Percentiles rank a stretch among this genome's conserved stretches.
These are phyloP conservation scores for Tholera decimalis DNA, from an alignment of 2,888 invertebrate species.

Conservation along the genomic window DNA sequence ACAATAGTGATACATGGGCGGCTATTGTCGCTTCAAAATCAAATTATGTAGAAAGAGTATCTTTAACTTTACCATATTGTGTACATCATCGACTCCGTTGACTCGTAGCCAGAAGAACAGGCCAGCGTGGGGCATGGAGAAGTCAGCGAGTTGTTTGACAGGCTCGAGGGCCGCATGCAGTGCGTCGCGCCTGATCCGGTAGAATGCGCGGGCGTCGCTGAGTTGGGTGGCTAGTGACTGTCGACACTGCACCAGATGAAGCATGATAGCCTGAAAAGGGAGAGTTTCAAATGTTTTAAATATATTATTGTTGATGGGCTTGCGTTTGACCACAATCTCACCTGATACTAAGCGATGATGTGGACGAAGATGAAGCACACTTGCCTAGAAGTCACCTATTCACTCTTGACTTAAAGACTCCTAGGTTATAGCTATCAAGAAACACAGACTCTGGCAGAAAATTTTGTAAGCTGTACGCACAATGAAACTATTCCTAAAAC, in stretches of 20 bases:
- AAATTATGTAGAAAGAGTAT: neutral
- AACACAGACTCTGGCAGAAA: no score
- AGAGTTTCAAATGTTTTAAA: neutral
- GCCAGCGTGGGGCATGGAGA: constrained; percentile 93
- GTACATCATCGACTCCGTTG: constrained; percentile 93
- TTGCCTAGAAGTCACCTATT: no score
- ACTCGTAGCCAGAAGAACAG: constrained; percentile 96
- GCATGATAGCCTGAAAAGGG: constrained; percentile 74
- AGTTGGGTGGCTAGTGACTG: constrained; percentile 92
- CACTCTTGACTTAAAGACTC: no score
- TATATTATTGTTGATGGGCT: no score
- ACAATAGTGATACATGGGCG: no score
- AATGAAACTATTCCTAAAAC: no score
- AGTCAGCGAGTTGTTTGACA: constrained; percentile 92
- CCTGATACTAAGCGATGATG: no score
- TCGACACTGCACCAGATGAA: constrained; percentile 75
- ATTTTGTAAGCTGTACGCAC: no score
- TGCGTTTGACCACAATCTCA: no score
- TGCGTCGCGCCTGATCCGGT: constrained; percentile 92
- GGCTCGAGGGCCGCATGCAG: constrained; percentile 88
- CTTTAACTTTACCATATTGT: constrained; percentile 92
- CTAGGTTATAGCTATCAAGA: no score
- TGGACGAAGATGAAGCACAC: no score
- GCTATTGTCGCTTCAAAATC: no score
- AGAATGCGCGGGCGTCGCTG: constrained; percentile 91